These are phyloP conservation scores for Dryobates pubescens DNA, from an alignment of 2,797 vertebrate species.

Conservation along the genomic window DNA sequence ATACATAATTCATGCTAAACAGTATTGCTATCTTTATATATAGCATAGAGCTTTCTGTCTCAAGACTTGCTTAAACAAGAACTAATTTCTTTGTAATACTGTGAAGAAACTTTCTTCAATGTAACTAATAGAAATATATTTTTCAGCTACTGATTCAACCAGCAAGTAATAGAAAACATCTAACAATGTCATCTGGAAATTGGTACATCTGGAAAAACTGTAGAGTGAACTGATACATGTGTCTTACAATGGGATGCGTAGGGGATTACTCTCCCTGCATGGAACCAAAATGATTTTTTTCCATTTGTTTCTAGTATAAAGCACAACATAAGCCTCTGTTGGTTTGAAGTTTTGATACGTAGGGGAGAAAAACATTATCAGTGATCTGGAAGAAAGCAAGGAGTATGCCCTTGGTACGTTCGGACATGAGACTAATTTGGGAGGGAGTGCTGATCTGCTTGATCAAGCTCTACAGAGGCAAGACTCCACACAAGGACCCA, in stretches of 20 bases:
- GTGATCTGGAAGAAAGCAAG: too few relatives aligned
- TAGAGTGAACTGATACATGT: background rate
- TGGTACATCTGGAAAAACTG: background rate
- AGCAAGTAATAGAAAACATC: slow-evolving; percentile 11
- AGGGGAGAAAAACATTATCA: background rate
- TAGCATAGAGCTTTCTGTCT: background rate
- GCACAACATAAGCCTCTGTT: background rate
- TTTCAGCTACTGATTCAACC: slow-evolving; percentile 5
- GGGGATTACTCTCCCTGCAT: background rate
- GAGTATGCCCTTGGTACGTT: too few relatives aligned
- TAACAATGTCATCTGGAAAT: slow-evolving; percentile 32
- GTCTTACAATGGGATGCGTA: background rate
- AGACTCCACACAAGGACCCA: too few relatives aligned
- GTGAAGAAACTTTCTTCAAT: background rate
- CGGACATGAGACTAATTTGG: too few relatives aligned
- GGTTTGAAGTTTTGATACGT: background rate
- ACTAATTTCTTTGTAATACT: background rate
- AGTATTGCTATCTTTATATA: background rate
- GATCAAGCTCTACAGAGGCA: too few relatives aligned
- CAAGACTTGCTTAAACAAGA: background rate
- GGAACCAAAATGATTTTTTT: background rate
- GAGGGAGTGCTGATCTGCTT: too few relatives aligned
- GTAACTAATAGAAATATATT: background rate
- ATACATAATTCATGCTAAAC: background rate
- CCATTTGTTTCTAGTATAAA: background rate